Percentiles rank a stretch among this genome's conserved stretches.
These are phyloP conservation scores for Sinocyclocheilus rhinocerous DNA, from an alignment of 2,113 vertebrate species.

Conservation along the genomic window DNA sequence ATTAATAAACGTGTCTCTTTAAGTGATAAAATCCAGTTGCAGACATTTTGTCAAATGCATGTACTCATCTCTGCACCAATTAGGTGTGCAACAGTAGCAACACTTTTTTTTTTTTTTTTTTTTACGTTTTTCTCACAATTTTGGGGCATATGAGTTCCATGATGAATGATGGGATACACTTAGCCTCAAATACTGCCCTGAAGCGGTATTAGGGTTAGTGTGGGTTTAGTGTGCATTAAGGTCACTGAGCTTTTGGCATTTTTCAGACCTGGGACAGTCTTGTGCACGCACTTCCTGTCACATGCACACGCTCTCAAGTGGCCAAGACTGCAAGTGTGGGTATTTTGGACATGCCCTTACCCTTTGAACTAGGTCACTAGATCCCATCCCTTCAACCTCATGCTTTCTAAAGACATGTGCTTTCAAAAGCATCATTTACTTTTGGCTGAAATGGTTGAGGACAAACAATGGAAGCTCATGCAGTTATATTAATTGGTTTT, in stretches of 20 bases:
- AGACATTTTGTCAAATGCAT: no score
- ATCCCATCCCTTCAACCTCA: neutral
- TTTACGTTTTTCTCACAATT: neutral
- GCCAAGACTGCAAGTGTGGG: neutral
- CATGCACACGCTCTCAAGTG: neutral
- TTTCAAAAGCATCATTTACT: neutral
- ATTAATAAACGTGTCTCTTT: no score
- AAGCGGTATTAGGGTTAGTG: no score
- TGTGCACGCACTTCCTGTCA: neutral
- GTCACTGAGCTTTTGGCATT: neutral
- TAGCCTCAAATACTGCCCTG: no score
- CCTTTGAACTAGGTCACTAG: neutral
- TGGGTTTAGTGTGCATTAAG: no score
- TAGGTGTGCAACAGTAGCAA: no score
- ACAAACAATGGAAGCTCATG: neutral
- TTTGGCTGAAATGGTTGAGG: neutral
- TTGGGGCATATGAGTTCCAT: neutral
- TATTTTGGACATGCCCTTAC: neutral
- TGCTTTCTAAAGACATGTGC: neutral
- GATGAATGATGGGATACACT: neutral
- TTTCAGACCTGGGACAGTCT: neutral
- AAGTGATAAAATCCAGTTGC: no score
- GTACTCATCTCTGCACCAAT: no score
- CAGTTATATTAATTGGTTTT: neutral
- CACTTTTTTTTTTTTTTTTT: no score